These are phyloP conservation scores for Pristionchus japonicus DNA, from an alignment of 2,888 invertebrate genomes.

Conservation along the genomic window DNA sequence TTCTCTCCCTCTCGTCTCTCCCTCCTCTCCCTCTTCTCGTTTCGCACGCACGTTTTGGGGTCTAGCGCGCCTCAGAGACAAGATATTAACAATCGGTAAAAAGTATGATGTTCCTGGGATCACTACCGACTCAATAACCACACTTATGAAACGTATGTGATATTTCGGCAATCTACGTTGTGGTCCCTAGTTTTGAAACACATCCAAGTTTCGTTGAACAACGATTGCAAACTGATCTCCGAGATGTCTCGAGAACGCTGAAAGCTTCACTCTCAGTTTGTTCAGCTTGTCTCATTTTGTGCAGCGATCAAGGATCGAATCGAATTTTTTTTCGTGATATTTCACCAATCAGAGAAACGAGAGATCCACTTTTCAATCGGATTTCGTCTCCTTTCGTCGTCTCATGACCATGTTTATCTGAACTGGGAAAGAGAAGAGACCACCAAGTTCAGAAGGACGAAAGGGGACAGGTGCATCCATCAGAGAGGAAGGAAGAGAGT, in stretches of 20 bases:
- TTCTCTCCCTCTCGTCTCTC: no score
- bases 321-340: background rate
- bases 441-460: background rate
- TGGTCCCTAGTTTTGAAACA: no score
- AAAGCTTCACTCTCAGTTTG: background rate
- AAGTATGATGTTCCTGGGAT: no score
- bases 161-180: no score
- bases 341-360: background rate
- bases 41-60: no score
- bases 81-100: no score
- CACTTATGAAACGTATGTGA: no score
- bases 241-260: background rate
- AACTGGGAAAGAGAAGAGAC: background rate
- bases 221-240: background rate
- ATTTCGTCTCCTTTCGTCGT: background rate
- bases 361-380: background rate
- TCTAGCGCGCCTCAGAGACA: no score
- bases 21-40: no score
- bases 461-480: background rate
- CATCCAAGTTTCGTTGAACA: no score
- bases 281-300: background rate
- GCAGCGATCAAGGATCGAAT: background rate
- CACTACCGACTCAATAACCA: no score
- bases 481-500: background rate
- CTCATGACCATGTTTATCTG: slow-evolving; percentile 30